These are phyloP conservation scores for Tanypteryx hageni DNA, from an alignment of 2,888 invertebrate genomes.

Conservation along the genomic window DNA sequence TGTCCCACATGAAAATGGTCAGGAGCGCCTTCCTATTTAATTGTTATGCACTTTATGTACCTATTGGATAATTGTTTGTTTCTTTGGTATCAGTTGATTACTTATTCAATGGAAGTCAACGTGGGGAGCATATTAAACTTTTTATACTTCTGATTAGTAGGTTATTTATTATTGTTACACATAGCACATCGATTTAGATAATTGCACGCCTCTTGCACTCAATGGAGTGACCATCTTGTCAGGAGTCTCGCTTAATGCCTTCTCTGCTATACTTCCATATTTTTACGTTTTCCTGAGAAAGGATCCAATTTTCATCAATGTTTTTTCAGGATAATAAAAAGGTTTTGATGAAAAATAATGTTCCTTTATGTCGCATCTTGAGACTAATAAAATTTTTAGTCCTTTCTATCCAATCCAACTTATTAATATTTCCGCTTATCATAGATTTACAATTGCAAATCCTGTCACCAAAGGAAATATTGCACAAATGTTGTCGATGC, in stretches of 20 bases:
- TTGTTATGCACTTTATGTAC: not conserved
- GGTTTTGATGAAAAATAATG: slow-evolving; percentile 7
- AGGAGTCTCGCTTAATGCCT: not conserved
- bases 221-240: not conserved
- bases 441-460: not conserved
- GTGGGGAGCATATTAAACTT: not conserved
- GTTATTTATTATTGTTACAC: slow-evolving; percentile 12
- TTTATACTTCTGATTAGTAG: not conserved
- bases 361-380: slow-evolving; percentile 6
- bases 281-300: not conserved
- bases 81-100: not conserved
- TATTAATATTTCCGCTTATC: not conserved
- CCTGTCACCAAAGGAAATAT: not conserved
- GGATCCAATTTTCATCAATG: slow-evolving; percentile 39
- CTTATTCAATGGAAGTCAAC: not conserved
- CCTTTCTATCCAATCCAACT: too few species aligned
- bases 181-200: not conserved
- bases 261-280: not conserved
- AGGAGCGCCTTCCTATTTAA: not conserved
- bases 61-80: slow-evolving; percentile 15
- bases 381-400: not conserved
- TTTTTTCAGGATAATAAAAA: not conserved
- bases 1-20: not conserved
- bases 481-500: not conserved
- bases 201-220: not conserved